phyloP scores from a whole-genome alignment of 2,888 invertebrate genomes.

The Hymenopus coronatus region DNA sequence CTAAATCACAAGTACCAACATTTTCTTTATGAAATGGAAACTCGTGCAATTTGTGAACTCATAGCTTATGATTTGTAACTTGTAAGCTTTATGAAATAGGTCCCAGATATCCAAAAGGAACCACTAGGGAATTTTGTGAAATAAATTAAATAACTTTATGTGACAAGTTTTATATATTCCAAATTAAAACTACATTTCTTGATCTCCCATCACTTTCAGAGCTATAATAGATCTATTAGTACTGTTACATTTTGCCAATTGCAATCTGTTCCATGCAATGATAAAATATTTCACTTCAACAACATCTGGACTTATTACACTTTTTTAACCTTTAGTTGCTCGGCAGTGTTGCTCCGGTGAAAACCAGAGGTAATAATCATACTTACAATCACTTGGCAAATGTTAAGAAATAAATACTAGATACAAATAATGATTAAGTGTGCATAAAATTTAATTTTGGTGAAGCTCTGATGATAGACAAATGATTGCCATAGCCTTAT shows the following conservation, averaged over 20 bases:
- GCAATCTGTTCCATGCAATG: neutral
- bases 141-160: neutral
- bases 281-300: neutral
- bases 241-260: neutral
- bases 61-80: too few relatives aligned
- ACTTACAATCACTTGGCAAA: neutral
- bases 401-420: constrained; percentile 1
- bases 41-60: too few relatives aligned
- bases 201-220: neutral
- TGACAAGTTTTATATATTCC: neutral
- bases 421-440: neutral
- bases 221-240: neutral
- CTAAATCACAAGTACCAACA: too few relatives aligned
- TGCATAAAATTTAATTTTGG: neutral
- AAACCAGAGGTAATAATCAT: neutral
- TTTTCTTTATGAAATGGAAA: too few relatives aligned
- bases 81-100: too few relatives aligned
- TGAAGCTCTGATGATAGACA: neutral
- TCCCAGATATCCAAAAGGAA: neutral
- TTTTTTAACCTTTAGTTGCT: neutral
- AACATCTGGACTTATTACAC: neutral
- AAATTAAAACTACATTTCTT: neutral
- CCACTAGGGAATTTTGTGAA: neutral
- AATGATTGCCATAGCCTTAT: neutral
- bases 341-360: constrained; percentile 4